phyloP scores from a whole-genome alignment of 2,888 invertebrate species.

The Pecten maximus region DNA sequence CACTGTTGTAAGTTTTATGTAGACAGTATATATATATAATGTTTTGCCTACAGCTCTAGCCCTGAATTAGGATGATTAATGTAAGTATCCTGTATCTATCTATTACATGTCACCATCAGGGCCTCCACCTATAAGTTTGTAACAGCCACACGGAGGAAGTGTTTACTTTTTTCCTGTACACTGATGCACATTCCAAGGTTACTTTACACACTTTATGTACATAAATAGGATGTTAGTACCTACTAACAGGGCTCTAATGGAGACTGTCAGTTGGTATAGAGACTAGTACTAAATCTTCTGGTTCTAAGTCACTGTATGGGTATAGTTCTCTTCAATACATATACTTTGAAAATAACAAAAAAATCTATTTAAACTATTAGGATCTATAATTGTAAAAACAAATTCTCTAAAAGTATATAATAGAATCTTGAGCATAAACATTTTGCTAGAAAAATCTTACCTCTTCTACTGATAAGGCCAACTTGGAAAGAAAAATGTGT shows the following conservation, averaged over 20 bases:
- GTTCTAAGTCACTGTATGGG: no score
- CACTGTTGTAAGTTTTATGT: no score
- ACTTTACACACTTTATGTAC: not conserved
- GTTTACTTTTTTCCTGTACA: not conserved
- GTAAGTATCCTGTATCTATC: not conserved
- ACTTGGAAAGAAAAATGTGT: no score
- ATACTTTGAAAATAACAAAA: no score
- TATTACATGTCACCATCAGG: not conserved
- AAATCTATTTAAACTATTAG: no score
- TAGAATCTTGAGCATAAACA: no score
- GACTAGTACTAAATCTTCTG: not conserved
- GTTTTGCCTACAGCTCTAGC: not conserved
- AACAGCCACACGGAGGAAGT: not conserved
- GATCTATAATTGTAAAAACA: no score
- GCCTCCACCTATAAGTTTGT: not conserved
- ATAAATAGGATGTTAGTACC: not conserved
- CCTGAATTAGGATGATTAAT: not conserved
- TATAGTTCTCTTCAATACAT: no score
- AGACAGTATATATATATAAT: not conserved
- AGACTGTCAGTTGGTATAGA: not conserved
- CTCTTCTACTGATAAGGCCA: no score
- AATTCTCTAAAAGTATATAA: no score
- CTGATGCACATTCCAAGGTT: constrained; percentile 27
- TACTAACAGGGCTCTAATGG: not conserved
- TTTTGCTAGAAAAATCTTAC: no score